Evolutionary conservation across 2,113 vertebrate species (phyloP).

Genomic region (Ammodytes dubius): DNA sequence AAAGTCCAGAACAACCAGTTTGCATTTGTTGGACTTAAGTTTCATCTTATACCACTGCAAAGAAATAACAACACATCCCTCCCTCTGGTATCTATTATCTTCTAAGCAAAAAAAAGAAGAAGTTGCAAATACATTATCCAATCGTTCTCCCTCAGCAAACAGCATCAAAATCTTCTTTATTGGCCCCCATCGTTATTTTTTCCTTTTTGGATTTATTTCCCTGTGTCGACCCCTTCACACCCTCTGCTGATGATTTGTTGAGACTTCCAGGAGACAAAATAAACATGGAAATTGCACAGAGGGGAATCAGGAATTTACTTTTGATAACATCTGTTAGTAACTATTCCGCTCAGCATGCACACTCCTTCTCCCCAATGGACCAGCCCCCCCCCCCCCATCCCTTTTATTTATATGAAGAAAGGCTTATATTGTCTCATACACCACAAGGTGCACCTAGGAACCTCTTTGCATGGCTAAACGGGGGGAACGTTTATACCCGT

Average conservation of each 20-base stretch:
- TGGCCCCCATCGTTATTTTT: slow-evolving; percentile 27
- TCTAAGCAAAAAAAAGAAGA: background rate
- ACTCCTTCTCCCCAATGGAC: slow-evolving; percentile 65
- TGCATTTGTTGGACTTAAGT: background rate
- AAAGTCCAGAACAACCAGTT: background rate
- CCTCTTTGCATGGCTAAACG: slow-evolving; percentile 74
- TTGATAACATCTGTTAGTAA: slow-evolving; percentile 74
- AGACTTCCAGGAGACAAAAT: slow-evolving; percentile 59
- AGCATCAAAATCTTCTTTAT: slow-evolving; percentile 33
- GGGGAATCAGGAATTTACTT: slow-evolving; percentile 69
- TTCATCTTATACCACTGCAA: background rate
- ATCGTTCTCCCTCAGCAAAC: slow-evolving; percentile 43
- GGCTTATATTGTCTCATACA: slow-evolving; percentile 72
- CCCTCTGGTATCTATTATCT: slow-evolving; percentile 27
- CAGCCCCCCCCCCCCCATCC: slow-evolving; percentile 38
- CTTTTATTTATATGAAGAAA: slow-evolving; percentile 78
- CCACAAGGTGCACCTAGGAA: slow-evolving; percentile 68
- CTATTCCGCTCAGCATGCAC: slow-evolving; percentile 66
- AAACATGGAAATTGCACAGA: slow-evolving; percentile 63
- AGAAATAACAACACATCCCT: background rate
- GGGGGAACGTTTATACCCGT: slow-evolving; percentile 79
- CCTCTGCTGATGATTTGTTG: slow-evolving; percentile 54
- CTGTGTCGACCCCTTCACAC: slow-evolving; percentile 28
- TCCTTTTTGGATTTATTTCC: slow-evolving; percentile 48
- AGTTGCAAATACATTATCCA: slow-evolving; percentile 31